Percentiles rank a stretch among this genome's conserved stretches.
phyloP scores from a whole-genome alignment of 2,888 invertebrate species.

The Portevinia maculata region DNA sequence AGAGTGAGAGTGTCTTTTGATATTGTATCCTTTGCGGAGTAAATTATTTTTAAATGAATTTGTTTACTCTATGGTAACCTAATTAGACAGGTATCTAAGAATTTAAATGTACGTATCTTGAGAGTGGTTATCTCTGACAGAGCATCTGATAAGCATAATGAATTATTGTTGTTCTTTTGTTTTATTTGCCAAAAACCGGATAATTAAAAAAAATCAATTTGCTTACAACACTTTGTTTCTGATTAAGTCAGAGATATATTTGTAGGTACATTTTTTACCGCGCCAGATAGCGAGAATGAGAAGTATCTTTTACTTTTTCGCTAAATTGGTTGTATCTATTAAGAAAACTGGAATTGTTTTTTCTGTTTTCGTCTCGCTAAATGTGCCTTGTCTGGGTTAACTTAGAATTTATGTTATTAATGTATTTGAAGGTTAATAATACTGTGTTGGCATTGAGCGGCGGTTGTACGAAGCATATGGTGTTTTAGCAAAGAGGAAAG shows the following conservation, averaged over 20 bases:
- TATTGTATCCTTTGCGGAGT: conserved; percentile 26
- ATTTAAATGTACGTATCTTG: neutral
- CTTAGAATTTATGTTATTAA: conserved; percentile 62
- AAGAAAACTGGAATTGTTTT: conserved; percentile 59
- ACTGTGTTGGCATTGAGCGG: conserved; percentile 60
- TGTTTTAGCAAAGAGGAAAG: conserved; percentile 22
- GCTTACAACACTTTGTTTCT: conserved; percentile 30
- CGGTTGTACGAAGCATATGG: conserved; percentile 41
- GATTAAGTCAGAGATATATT: conserved; percentile 43
- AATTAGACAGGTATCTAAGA: conserved; percentile 31
- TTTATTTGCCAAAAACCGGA: too few relatives aligned
- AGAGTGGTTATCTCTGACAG: conserved; percentile 23
- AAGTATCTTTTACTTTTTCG: conserved; percentile 37
- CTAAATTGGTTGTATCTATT: conserved; percentile 59
- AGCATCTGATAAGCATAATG: conserved; percentile 27
- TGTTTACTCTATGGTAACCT: conserved; percentile 56
- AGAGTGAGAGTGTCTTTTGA: conserved; percentile 19
- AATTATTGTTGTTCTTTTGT: neutral
- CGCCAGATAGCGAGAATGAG: conserved; percentile 28
- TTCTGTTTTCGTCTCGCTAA: conserved; percentile 5
- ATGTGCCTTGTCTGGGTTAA: conserved; percentile 27
- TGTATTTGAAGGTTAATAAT: conserved; percentile 69
- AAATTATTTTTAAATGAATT: conserved; percentile 26
- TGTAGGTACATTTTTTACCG: too few relatives aligned
- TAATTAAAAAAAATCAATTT: conserved; percentile 34